Percentiles rank a stretch among this genome's conserved stretches.
phyloP scores from a whole-genome alignment of 2,113 vertebrate species.

The Oncorhynchus nerka region DNA sequence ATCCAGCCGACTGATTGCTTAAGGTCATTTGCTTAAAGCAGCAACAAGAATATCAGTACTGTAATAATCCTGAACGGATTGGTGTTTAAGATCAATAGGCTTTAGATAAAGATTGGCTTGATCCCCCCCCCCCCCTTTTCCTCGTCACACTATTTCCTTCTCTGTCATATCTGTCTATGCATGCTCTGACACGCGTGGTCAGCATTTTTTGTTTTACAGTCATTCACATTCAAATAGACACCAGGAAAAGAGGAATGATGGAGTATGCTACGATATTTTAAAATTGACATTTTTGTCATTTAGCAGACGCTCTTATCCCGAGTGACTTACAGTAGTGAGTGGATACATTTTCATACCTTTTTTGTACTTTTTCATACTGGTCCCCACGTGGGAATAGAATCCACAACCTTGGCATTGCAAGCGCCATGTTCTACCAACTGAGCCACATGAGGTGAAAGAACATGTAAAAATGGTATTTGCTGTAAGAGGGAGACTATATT shows the following conservation, averaged over 20 bases:
- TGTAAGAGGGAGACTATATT: too few species aligned
- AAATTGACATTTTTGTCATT: neutral
- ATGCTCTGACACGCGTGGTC: neutral
- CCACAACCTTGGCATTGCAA: too few species aligned
- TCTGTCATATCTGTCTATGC: neutral
- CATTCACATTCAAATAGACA: neutral
- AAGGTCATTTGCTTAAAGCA: slow-evolving; percentile 23
- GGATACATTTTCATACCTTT: too few species aligned
- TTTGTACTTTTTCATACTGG: too few species aligned
- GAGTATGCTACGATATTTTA: neutral
- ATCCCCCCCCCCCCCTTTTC: neutral
- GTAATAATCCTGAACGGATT: slow-evolving; percentile 12
- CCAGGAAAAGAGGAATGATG: neutral
- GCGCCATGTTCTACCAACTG: too few species aligned
- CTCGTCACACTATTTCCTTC: neutral
- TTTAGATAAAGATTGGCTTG: slow-evolving; percentile 19
- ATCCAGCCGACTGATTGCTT: slow-evolving; percentile 25
- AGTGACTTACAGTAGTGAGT: too few species aligned
- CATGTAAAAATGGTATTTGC: neutral
- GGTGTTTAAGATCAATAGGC: slow-evolving; percentile 26
- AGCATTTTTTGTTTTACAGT: neutral
- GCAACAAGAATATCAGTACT: slow-evolving; percentile 14
- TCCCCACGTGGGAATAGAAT: too few species aligned
- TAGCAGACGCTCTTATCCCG: too few species aligned
- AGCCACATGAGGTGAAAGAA: neutral